Conservation (phyloP, 2,888 invertebrate species). For the Pheosia gnoma region DNA sequence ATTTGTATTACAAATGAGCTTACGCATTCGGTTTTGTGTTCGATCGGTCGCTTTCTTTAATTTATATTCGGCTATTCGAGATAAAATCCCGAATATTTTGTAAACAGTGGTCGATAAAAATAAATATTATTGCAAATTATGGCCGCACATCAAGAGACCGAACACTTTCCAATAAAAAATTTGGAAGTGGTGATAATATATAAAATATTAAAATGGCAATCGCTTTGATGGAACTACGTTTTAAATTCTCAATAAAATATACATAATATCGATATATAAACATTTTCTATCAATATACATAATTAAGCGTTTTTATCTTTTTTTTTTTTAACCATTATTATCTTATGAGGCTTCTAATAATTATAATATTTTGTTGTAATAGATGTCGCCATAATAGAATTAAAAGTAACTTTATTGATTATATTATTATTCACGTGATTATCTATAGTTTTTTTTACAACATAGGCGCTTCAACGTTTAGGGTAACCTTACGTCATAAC, state of each 20-base stretch:
- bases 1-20: conserved; percentile 38
- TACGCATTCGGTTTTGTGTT: conserved; percentile 24
- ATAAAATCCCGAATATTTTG: conserved; percentile 9
- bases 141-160: conserved; percentile 5
- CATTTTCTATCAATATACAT: conserved; percentile 1
- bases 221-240: conserved; percentile 24
- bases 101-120: conserved; percentile 4
- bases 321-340: conserved; percentile 1
- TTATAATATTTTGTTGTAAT: background rate
- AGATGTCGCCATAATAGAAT: background rate
- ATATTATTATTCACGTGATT: too few relatives aligned
- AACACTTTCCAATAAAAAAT: conserved; percentile 31
- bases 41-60: conserved; percentile 28
- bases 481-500: too few relatives aligned
- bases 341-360: background rate
- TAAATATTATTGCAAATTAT: conserved; percentile 5
- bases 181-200: conserved; percentile 21
- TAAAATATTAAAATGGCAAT: conserved; percentile 23
- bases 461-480: too few relatives aligned
- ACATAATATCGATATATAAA: conserved; percentile 1
- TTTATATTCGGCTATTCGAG: conserved; percentile 25
- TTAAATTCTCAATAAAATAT: conserved; percentile 16
- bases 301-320: conserved; percentile 6
- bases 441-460: too few relatives aligned
- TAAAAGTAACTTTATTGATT: background rate